These are phyloP conservation scores for Pimephales promelas DNA, from an alignment of 2,113 vertebrate genomes.

Conservation along the genomic window DNA sequence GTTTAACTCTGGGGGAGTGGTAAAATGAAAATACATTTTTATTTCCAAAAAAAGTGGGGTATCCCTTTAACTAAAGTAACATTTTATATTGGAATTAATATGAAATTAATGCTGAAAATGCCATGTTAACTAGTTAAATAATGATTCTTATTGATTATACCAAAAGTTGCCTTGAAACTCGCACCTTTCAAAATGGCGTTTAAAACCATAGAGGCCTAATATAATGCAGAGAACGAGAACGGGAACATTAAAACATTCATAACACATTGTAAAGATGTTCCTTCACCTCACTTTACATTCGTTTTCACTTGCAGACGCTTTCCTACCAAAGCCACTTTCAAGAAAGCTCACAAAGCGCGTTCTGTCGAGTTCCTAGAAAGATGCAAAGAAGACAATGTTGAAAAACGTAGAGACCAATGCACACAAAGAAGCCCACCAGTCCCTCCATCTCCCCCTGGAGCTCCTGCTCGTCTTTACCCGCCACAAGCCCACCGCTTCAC, in stretches of 20 bases:
- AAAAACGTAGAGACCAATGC: conserved; percentile 12
- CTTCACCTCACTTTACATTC: not conserved
- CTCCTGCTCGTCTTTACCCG: conserved; percentile 23
- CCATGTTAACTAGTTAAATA: no score
- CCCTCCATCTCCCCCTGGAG: conserved; percentile 22
- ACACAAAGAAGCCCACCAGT: conserved; percentile 1
- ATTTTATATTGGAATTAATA: no score
- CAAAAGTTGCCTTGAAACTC: no score
- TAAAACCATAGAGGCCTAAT: no score
- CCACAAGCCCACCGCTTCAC: conserved; percentile 34
- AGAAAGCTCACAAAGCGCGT: not conserved
- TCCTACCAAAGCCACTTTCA: conserved; percentile 20
- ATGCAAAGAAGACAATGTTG: not conserved
- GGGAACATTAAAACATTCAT: not conserved
- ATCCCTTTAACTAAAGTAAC: no score
- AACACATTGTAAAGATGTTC: not conserved
- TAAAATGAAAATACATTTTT: no score
- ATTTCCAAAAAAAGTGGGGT: no score
- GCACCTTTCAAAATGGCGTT: no score
- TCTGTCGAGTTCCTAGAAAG: conserved; percentile 40
- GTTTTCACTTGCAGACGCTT: not conserved
- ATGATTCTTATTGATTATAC: no score
- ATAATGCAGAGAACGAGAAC: not conserved
- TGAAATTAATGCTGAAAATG: no score
- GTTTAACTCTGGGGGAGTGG: no score